Conservation (phyloP, 2,888 invertebrate species). For the Ypsolopha scabrella region DNA sequence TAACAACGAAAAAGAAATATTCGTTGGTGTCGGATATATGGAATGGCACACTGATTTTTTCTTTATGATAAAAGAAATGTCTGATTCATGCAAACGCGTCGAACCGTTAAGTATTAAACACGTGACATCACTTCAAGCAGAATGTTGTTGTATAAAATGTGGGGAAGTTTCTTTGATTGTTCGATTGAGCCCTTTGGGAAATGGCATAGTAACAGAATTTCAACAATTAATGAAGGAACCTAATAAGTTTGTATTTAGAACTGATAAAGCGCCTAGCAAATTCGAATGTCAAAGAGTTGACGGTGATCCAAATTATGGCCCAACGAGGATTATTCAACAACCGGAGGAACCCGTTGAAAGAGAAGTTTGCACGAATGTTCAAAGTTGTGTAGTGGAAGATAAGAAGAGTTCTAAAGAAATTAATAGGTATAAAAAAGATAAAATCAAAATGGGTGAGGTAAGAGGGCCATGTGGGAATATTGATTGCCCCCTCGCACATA, state of each 20-base stretch:
- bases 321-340: conserved; percentile 37
- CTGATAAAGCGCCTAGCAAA: conserved; percentile 55
- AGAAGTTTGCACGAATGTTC: conserved; percentile 51
- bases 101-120: conserved; percentile 45
- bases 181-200: conserved; percentile 61
- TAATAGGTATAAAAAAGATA: conserved; percentile 8
- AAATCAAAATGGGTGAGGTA: conserved; percentile 60
- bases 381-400: conserved; percentile 37
- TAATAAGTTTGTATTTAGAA: conserved; percentile 51
- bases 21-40: conserved; percentile 52
- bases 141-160: conserved; percentile 42
- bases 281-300: conserved; percentile 49
- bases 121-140: conserved; percentile 27
- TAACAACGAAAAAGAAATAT: conserved; percentile 39
- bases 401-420: no score
- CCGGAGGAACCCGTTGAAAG: conserved; percentile 19
- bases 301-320: conserved; percentile 55
- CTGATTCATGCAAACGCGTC: conserved; percentile 22
- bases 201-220: conserved; percentile 53
- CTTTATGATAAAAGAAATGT: conserved; percentile 44
- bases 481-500: conserved; percentile 53
- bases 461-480: conserved; percentile 56
- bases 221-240: conserved; percentile 51
- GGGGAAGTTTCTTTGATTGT: conserved; percentile 59
- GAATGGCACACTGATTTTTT: conserved; percentile 59